Percentiles rank a stretch among this genome's conserved stretches.
Evolutionary conservation across 2,113 vertebrate genomes (phyloP).

Genomic region (Baryphthengus martii): DNA sequence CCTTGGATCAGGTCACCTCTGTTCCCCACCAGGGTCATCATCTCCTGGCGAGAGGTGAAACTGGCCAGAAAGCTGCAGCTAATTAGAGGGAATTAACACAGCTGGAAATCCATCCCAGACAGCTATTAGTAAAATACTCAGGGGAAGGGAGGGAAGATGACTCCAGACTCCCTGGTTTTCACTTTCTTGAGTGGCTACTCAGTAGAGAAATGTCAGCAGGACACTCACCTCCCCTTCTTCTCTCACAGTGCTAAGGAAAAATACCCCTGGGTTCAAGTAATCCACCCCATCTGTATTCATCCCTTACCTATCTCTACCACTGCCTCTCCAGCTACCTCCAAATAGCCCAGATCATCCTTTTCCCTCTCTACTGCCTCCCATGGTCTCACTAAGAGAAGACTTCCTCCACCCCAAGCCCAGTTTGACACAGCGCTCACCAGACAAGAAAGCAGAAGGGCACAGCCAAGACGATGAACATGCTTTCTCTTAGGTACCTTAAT

Average conservation of each 20-base stretch:
- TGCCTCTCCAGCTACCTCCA: neutral
- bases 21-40: neutral
- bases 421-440: fast-evolving
- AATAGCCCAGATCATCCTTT: neutral
- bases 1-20: neutral
- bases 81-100: constrained; percentile 1
- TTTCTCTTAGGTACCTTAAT: neutral
- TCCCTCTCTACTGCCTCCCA: neutral
- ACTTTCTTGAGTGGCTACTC: neutral
- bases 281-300: too few species aligned
- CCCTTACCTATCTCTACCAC: neutral
- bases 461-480: fast-evolving
- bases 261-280: too few species aligned
- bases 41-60: neutral
- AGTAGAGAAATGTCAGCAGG: neutral
- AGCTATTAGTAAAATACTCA: neutral
- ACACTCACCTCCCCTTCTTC: neutral
- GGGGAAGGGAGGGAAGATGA: neutral
- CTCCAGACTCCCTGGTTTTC: neutral
- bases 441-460: neutral
- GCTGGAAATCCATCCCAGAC: neutral
- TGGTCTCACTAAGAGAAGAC: neutral
- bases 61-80: neutral
- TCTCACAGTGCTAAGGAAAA: neutral
- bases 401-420: neutral